A percentile compares a stretch with the other conserved stretches of the same genome.
Evolutionary conservation across 2,113 vertebrate genomes (phyloP).

Genomic region (Sclerurus mexicanus): DNA sequence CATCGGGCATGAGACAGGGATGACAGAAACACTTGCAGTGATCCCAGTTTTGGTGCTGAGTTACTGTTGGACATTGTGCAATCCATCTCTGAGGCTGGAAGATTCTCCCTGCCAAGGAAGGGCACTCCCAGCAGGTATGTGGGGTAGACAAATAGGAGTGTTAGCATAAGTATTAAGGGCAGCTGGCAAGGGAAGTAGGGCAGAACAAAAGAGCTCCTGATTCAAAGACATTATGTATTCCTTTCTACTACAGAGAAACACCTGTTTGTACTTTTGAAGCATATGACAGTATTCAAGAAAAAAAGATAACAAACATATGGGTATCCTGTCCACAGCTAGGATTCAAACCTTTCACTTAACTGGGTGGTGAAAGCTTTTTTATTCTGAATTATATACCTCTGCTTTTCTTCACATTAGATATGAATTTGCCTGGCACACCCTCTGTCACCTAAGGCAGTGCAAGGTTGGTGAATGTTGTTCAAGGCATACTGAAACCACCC

Average conservation of each 20-base stretch:
- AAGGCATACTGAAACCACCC: neutral
- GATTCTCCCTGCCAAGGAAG: neutral
- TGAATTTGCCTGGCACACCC: neutral
- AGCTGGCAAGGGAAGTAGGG: slow-evolving; percentile 6
- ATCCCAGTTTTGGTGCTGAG: neutral
- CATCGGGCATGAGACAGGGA: neutral
- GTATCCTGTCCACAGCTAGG: neutral
- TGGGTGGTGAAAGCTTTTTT: neutral
- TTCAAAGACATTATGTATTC: neutral
- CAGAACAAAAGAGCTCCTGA: neutral
- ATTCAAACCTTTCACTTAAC: neutral
- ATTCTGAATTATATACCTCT: neutral
- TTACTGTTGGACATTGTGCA: neutral
- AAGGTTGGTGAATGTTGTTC: neutral
- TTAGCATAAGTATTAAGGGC: neutral
- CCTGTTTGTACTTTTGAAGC: neutral
- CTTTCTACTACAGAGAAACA: neutral
- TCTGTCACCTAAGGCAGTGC: neutral
- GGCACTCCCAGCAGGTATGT: slow-evolving; percentile 30
- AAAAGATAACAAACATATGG: neutral
- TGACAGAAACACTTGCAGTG: neutral
- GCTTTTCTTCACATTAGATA: neutral
- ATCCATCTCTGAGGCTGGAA: neutral
- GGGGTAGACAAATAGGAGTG: slow-evolving; percentile 12
- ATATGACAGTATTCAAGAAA: accelerated